Evolutionary conservation across 2,113 vertebrate species (phyloP), one percentile per base, ranked within the genome.

Genomic region (Callopanchax toddi): DNA sequence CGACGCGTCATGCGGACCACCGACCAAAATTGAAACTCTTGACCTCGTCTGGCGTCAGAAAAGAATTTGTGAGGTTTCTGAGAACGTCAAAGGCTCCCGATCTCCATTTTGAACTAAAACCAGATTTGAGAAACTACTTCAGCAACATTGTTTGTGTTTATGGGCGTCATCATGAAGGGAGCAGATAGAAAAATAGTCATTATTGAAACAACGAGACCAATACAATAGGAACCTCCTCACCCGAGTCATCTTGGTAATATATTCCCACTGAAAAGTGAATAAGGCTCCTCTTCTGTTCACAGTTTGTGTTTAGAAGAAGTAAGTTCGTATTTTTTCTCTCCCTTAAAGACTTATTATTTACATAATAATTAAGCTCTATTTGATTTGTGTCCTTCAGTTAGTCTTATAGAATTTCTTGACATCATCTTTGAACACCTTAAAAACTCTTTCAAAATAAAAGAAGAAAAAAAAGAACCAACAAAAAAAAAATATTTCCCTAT

Each of bases 111-210:
- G 58, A 15, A 21, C 34, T 79, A 63, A 73, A 72, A 74, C 62
- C 54, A 43, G 54, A 52, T 68, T 75, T 69, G 65, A 74, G 77
- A 83, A 60, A 77, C 57, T 74, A 78, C 56, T 18, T 68, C 52
- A 21, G 57, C 59, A 78, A 81, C 59, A 65, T 53, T 60, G 55
- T 44, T 55, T 43, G 32, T 74, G 52, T 76, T 76, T 55, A 37
- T 73, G 71, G 86, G 52, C 46, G 56, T 48, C 79, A 65, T 63
- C 57, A 66, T 84, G 76, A 70, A 18, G 69, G 81, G 71, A 86
- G 87, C 83, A 89, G 84, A 88, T 92, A 93, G 81, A 93, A 93
- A 93, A 91, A 93, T 93, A 93, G 87, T 84, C 60, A 91, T 90
- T 88, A 91, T 88, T 76, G 86, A 92, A 90, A 91, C 69, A 81